phyloP scores from a whole-genome alignment of 2,113 vertebrate genomes.

The Xiphophorus couchianus region DNA sequence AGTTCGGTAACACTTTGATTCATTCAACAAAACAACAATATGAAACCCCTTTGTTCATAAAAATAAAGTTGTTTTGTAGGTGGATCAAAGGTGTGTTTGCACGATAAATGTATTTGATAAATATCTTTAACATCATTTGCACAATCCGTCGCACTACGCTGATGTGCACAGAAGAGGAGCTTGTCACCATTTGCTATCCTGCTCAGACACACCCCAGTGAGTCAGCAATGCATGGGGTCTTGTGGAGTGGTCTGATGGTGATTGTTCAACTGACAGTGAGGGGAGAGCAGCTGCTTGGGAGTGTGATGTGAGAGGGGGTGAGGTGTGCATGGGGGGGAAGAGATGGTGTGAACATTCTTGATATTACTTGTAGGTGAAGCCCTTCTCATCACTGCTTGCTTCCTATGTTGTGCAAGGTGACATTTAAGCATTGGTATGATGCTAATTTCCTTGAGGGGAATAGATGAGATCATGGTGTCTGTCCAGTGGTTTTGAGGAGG shows the following conservation, averaged over 20 bases:
- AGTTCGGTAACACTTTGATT: conserved; percentile 70
- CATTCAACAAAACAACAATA: conserved; percentile 69
- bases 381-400: conserved; percentile 39
- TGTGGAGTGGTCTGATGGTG: conserved; percentile 26
- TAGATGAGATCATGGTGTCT: conserved; percentile 53
- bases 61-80: conserved; percentile 27
- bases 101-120: not conserved
- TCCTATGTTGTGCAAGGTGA: conserved; percentile 43
- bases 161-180: not conserved
- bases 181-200: conserved; percentile 8
- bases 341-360: conserved; percentile 39
- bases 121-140: not conserved
- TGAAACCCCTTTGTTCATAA: conserved; percentile 51
- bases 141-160: conserved; percentile 2
- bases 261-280: conserved; percentile 48
- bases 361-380: conserved; percentile 69
- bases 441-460: conserved; percentile 44
- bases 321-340: conserved; percentile 6
- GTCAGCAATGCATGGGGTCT: conserved; percentile 52
- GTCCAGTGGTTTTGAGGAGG: conserved; percentile 55
- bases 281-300: conserved; percentile 40
- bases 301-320: conserved; percentile 21
- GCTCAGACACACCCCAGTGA: conserved; percentile 55
- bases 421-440: conserved; percentile 57
- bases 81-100: conserved; percentile 40